Evolutionary conservation across 2,113 vertebrate genomes (phyloP).

Genomic region (Hepsetus odoe): DNA sequence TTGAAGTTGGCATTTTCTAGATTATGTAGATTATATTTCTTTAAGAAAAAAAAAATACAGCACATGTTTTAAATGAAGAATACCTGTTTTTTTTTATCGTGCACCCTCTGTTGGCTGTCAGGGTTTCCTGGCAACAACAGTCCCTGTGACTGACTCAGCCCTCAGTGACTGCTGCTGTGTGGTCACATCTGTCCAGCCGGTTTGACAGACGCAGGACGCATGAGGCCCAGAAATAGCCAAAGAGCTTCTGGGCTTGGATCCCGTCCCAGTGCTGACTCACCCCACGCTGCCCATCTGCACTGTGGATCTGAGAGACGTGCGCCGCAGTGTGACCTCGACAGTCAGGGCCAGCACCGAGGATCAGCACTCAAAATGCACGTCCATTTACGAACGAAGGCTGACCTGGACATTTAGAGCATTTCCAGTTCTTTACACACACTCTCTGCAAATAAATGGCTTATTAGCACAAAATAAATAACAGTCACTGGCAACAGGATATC

Average conservation of each 20-base stretch:
- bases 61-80: no score
- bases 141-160: conserved; percentile 3
- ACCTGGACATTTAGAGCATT: neutral
- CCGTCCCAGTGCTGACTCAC: conserved; percentile 2
- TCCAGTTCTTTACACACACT: no score
- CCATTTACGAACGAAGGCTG: neutral
- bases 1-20: no score
- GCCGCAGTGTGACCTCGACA: neutral
- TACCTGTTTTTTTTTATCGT: neutral
- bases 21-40: no score
- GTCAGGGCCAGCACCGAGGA: neutral
- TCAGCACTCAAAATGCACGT: neutral
- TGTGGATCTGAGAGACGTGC: neutral
- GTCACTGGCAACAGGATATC: no score
- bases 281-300: neutral
- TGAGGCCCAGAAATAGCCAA: conserved; percentile 17
- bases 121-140: neutral
- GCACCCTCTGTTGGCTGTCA: neutral
- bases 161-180: conserved; percentile 18
- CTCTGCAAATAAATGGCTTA: no score
- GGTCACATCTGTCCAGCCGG: conserved; percentile 32
- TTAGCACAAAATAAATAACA: no score
- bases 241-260: conserved; percentile 3
- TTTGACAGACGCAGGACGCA: conserved; percentile 42
- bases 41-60: no score